A percentile compares a stretch with the other conserved stretches of the same genome.
phyloP scores from a whole-genome alignment of 2,113 vertebrate genomes.

The Typhlomys cinereus region DNA sequence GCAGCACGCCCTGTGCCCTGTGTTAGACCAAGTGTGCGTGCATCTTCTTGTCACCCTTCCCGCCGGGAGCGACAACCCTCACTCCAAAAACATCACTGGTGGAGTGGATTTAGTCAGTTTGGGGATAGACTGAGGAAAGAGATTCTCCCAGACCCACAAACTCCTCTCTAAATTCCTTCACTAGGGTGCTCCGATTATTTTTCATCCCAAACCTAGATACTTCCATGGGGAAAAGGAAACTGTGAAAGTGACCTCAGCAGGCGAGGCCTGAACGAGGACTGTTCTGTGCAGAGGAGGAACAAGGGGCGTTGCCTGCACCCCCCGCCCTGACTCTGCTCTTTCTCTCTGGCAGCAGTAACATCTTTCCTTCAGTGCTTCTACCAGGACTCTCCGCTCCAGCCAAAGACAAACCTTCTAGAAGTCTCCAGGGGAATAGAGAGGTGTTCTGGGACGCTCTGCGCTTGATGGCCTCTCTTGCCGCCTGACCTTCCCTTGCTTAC shows the following conservation, averaged over 20 bases:
- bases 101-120: background rate
- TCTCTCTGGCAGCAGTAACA: background rate
- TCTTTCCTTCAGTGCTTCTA: background rate
- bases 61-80: background rate
- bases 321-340: background rate
- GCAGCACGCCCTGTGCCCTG: background rate
- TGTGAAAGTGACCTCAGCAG: background rate
- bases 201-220: background rate
- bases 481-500: background rate
- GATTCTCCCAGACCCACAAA: background rate
- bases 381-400: background rate
- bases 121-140: background rate
- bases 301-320: background rate
- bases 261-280: background rate
- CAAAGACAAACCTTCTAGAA: background rate
- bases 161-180: background rate
- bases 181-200: background rate
- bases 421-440: background rate
- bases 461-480: background rate
- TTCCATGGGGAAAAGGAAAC: background rate
- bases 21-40: background rate
- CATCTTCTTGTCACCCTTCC: background rate
- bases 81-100: background rate
- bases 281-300: background rate
- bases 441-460: background rate